phyloP scores from a whole-genome alignment of 1,140 invertebrate species.

The Ceratina japonica region DNA sequence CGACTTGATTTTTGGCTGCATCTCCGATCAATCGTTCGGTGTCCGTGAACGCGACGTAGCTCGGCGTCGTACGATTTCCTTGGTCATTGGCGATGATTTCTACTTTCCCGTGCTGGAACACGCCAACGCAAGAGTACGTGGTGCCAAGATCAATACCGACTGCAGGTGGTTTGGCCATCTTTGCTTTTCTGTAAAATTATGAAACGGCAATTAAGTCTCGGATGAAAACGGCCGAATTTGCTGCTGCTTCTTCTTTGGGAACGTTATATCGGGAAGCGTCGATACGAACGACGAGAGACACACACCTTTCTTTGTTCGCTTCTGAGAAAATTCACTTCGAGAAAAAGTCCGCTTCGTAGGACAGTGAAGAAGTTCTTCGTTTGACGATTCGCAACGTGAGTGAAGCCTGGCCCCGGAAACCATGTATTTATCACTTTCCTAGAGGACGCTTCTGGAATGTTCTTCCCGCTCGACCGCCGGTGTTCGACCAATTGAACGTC shows the following conservation, averaged over 20 bases:
- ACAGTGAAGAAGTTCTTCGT: conserved; percentile 70
- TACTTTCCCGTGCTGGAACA: conserved; percentile 96
- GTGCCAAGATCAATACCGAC: conserved; percentile 95
- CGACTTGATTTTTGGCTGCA: conserved; percentile 97
- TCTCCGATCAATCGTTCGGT: conserved; percentile 98
- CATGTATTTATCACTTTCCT: conserved; percentile 67
- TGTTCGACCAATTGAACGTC: conserved; percentile 59
- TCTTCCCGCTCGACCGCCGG: conserved; percentile 51
- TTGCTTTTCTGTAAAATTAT: conserved; percentile 72
- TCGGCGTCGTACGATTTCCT: conserved; percentile 97
- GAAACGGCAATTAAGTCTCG: neutral
- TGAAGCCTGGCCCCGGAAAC: conserved; percentile 56
- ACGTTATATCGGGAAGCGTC: neutral
- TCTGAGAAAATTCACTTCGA: neutral
- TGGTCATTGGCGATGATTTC: conserved; percentile 99
- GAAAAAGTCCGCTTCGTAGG: conserved; percentile 36
- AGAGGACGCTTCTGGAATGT: conserved; percentile 75
- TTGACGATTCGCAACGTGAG: conserved; percentile 79
- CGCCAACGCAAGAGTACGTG: conserved; percentile 93
- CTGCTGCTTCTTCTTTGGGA: neutral
- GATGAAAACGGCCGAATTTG: neutral
- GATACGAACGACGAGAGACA: neutral
- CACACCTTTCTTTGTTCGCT: conserved; percentile 49
- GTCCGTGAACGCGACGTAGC: conserved; percentile 98
- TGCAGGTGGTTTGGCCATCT: conserved; percentile 90